Evolutionary conservation across 2,113 vertebrate species (phyloP).

Genomic region (Eulemur rufifrons): DNA sequence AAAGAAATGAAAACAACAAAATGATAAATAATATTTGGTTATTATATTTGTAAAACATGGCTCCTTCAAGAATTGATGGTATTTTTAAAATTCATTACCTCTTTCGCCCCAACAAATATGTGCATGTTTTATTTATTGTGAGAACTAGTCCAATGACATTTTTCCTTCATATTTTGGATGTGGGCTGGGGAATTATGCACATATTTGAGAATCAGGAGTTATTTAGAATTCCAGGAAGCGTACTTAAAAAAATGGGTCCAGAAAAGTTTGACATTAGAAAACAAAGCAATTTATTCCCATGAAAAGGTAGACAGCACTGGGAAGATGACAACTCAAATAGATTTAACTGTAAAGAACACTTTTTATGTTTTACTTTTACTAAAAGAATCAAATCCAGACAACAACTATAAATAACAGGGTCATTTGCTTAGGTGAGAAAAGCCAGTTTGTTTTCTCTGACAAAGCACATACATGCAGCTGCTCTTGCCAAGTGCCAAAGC

Average conservation of each 20-base stretch:
- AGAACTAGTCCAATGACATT: conserved; percentile 30
- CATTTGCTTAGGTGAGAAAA: conserved; percentile 55
- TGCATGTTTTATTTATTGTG: conserved; percentile 48
- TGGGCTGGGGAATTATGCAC: conserved; percentile 26
- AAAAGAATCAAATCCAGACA: background rate
- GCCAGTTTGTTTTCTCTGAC: conserved; percentile 34
- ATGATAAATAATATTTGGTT: conserved; percentile 48
- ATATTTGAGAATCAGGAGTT: conserved; percentile 41
- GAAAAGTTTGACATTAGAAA: conserved; percentile 47
- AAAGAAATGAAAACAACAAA: conserved; percentile 46
- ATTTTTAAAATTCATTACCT: conserved; percentile 53
- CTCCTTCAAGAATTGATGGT: conserved; percentile 33
- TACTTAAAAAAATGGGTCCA: background rate
- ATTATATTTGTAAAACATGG: conserved; percentile 48
- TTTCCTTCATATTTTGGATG: conserved; percentile 53
- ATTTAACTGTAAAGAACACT: conserved; percentile 32
- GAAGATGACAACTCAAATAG: conserved; percentile 32
- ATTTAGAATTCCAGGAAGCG: conserved; percentile 40
- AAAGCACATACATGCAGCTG: background rate
- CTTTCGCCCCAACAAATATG: conserved; percentile 34
- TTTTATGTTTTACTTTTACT: conserved; percentile 49
- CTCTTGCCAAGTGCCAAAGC: conserved; percentile 53
- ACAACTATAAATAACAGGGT: conserved; percentile 40
- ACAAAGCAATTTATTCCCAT: conserved; percentile 28
- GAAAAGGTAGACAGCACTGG: background rate